Base-by-base conservation (phyloP, 1,140 invertebrate species). In the Caenorhabditis remanei region DNA sequence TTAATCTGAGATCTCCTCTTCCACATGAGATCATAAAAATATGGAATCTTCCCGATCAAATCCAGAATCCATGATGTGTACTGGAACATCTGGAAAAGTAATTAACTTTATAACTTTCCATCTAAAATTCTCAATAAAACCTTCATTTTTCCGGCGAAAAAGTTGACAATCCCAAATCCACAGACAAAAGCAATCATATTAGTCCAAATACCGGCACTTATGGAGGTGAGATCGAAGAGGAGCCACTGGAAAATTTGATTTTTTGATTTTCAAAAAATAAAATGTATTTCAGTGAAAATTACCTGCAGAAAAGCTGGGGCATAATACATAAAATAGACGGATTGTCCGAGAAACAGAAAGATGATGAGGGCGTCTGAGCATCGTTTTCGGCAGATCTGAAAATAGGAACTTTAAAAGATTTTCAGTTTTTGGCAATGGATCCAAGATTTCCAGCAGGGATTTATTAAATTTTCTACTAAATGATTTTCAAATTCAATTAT, bases 171-270 rank as follows among this genome's bases (percentile, higher is more conserved):
- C 1, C 43, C 87, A 48, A 88, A 88, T 85, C 87, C 87, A 48
- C 65, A 83, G n/a, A 88, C 71, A n/a, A 88, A 88, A 6, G 83
- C 87, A 24, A 85, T 55, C 40, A 88, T 41, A 82, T 88, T 88
- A 16, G 87, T 88, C 87, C 87, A 88, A 4, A 88, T 50, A 21
- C 87, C 87, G 24, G 50, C 63, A 40, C 48, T 24, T 8, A 88
- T 85, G 19, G 48, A 48, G 41, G 87, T 56, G 41, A 88, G 14
- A 43, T 88, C 82, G 32, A 88, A 88, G 24, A 85, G 53, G 40
- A 87, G 86, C 86, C 86, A 87, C 86, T 86, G 65, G 71, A 46
- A 43, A 40, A n/a, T 32, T 16, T 41, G 11, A 19, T 75, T 46
- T 75, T 75, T 14, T 40, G 48, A 53, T 43, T 83, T 83, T 8